Base-by-base conservation (phyloP, 2,888 invertebrate genomes). In the Campaea margaritaria region DNA sequence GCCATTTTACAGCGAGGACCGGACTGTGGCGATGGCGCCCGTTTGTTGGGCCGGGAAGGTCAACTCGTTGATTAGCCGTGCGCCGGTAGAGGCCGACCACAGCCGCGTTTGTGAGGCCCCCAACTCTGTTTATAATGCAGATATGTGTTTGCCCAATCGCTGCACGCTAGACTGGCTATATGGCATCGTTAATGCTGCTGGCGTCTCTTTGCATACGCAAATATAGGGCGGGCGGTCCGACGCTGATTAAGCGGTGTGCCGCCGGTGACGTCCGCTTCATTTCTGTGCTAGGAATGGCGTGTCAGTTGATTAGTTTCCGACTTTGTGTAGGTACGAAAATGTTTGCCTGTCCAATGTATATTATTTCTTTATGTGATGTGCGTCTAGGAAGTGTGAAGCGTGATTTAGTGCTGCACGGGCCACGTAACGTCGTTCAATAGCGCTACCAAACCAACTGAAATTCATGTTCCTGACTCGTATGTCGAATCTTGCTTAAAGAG, bases 141-240 rank as follows among this genome's bases (percentile, higher is more conserved):
- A 93, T 93, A 93, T 92, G 91, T 93, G 92, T 92, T 91, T 91
- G 92, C 91, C 89, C 91, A 91, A 91, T 92, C 90, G 88, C 85
- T 87, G 89, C 90, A 91, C 86, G 92, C 87, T 91, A 87, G 87
- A 90, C 87, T 89, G 91, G 88, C 88, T 92, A 92, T 93, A 92
- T 92, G 91, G 91, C 92, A 92, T 93, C 89, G 91, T 89, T 92
- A 92, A 93, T 93, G 90, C 80, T 91, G 87, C 89, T 84, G 83
- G 79, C 83, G 87, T 87, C 91, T 92, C 93, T 93, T 93, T 93
- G 92, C 93, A 93, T 93, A 93, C 88, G 91, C 91, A 93, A 93
- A 93, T 91, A 91, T 91, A 91, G 91, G 89, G 89, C 90, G 88
- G 88, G 83, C 83, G 86, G 86, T 79, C 84, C 87, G 80, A 83